Evolutionary conservation across 2,888 invertebrate species (phyloP).

Genomic region (Beris chalybata): DNA sequence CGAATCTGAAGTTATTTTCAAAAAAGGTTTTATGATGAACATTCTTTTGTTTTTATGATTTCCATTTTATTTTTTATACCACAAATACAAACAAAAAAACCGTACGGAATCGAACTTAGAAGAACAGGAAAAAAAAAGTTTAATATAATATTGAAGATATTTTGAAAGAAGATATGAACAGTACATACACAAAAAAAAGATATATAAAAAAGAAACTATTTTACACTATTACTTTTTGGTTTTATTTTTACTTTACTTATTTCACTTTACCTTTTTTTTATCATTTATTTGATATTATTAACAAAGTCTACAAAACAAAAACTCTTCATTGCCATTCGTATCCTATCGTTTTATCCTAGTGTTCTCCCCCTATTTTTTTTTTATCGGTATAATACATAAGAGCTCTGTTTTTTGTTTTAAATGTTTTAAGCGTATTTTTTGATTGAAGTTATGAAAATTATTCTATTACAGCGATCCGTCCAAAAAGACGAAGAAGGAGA

Average conservation of each 20-base stretch:
- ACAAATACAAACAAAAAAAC: slow-evolving; percentile 2
- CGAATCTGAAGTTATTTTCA: not conserved
- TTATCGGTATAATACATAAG: slow-evolving; percentile 1
- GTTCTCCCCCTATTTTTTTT: not conserved
- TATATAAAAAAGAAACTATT: slow-evolving; percentile 1
- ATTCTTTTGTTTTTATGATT: slow-evolving; percentile 3
- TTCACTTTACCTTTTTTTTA: not conserved
- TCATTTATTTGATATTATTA: too few species aligned
- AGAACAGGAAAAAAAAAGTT: slow-evolving; percentile 2
- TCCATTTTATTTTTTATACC: slow-evolving; percentile 1
- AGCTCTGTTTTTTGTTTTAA: slow-evolving; percentile 40
- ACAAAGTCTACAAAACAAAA: too few species aligned
- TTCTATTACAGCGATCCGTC: slow-evolving; percentile 48
- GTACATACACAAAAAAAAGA: not conserved
- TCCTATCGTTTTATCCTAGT: not conserved
- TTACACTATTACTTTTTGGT: not conserved
- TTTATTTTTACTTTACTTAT: slow-evolving; percentile 2
- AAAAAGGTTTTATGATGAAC: not conserved
- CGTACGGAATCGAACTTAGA: not conserved
- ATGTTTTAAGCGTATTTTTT: slow-evolving; percentile 3
- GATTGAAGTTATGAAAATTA: not conserved
- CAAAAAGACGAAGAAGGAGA: slow-evolving; percentile 54
- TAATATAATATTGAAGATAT: not conserved
- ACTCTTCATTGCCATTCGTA: too few species aligned
- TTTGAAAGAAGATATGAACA: not conserved